Conservation (phyloP, 2,888 invertebrate species). For the Melanophora roralis region DNA sequence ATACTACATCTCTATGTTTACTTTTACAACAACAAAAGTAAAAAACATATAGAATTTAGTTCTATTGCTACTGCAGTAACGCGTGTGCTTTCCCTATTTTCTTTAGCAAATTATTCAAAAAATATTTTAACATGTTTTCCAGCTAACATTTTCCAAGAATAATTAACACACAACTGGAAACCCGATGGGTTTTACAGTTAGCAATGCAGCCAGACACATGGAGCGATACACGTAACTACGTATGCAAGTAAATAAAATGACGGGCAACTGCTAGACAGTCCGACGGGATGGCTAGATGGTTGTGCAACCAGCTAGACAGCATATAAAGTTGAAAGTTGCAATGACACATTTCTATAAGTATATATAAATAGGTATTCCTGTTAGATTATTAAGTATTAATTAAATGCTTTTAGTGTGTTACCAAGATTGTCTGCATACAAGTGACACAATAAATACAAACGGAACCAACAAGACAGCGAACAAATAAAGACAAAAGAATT, state of each 20-base stretch:
- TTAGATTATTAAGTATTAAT: conserved; percentile 50
- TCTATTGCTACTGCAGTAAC: background rate
- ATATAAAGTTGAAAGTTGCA: conserved; percentile 23
- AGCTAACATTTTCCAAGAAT: conserved; percentile 26
- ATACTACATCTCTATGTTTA: background rate
- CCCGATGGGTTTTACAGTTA: conserved; percentile 39
- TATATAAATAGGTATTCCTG: background rate
- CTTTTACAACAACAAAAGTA: background rate
- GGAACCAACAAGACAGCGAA: background rate
- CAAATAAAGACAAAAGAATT: no score
- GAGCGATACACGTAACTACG: no score
- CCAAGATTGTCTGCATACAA: conserved; percentile 1
- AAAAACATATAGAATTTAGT: background rate
- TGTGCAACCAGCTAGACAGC: background rate
- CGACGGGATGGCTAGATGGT: background rate
- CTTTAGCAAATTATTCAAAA: conserved; percentile 12
- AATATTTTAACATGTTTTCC: conserved; percentile 37
- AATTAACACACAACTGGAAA: conserved; percentile 34
- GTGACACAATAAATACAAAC: conserved; percentile 25
- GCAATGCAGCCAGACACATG: background rate
- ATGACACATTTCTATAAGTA: conserved; percentile 26
- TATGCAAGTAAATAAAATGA: background rate
- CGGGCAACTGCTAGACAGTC: background rate
- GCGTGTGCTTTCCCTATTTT: conserved; percentile 24
- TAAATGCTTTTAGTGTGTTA: conserved; percentile 36